Conservation (phyloP, 2,888 invertebrate genomes). For the Zhuqinia jingwanae region DNA sequence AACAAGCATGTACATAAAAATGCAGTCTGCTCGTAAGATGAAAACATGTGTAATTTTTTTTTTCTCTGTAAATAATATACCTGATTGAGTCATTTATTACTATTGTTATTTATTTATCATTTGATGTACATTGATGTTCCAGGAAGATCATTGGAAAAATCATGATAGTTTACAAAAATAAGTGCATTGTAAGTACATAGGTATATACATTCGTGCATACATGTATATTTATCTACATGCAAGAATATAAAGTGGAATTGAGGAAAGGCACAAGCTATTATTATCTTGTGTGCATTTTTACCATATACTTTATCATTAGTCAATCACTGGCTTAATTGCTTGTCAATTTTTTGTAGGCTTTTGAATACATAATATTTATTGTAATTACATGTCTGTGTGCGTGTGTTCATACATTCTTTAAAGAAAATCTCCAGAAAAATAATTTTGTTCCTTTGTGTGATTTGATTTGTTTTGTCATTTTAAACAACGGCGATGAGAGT, state of each 20-base stretch:
- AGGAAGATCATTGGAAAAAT: constrained; percentile 40
- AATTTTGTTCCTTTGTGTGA: not conserved
- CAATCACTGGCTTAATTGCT: constrained; percentile 71
- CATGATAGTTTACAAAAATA: not conserved
- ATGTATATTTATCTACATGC: too few species aligned
- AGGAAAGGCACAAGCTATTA: not conserved
- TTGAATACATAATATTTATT: constrained; percentile 30
- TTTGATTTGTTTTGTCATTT: constrained; percentile 29
- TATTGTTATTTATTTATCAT: not conserved
- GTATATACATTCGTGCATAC: too few species aligned
- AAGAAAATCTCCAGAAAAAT: too few species aligned
- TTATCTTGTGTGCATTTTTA: not conserved
- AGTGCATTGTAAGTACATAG: not conserved
- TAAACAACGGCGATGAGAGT: not conserved
- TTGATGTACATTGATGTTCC: constrained; percentile 2
- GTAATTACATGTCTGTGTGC: constrained; percentile 37
- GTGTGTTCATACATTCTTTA: too few species aligned
- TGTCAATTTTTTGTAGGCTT: constrained; percentile 59
- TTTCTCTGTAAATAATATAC: not conserved
- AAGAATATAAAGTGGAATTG: too few species aligned
- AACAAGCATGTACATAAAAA: too few species aligned
- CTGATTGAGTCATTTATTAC: constrained; percentile 2
- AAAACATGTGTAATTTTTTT: not conserved
- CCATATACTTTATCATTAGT: constrained; percentile 56
- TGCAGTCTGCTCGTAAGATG: not conserved